Base-by-base conservation (phyloP, 2,888 invertebrate genomes). In the Hipparchia sbordonii region DNA sequence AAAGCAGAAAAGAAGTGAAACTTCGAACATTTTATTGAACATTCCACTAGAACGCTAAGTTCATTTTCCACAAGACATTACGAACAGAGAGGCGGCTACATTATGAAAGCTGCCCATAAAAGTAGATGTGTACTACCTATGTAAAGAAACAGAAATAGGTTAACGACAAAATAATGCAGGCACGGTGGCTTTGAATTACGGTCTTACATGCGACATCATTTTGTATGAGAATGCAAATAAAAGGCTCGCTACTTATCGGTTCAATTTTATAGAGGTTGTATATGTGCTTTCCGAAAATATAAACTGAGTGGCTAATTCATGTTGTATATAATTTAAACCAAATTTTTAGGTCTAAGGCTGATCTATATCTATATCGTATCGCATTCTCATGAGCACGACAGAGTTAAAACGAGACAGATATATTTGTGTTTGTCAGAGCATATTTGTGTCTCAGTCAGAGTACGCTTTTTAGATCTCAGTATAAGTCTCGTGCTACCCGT, bases 91-190 rank as follows among this genome's bases (percentile, higher is more conserved):
- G 65, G 56, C 61, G 65, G 56, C 61, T 61, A 70, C 39, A 39
- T 5, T 23, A 65, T 72, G 51, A 72, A 65, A 67, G 62, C 46
- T 72, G 63, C 23, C 54, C 70, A 56, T 70, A 67, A 67, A 62
- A 59, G 56, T 60, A 62, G 70, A 70, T 60, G 60, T 33, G 59
- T 68, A 39, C 67, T 56, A 61, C 48, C 48, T 46, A 63, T 63
- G 73, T 62, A 67, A 72, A 74, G 71, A 72, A 52, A 63, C 57
- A 70, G 76, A 76, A 77, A 76, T 79, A 75, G 79, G 80, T 80
- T 80, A 79, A 80, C 78, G 79, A 75, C 77, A 72, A 76, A 75
- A 79, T 77, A 77, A 79, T 78, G 77, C 77, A 77, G 77, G 75
- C 72, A 73, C 67, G 74, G 76, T 72, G 72, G 72, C 62, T 71